Base-by-base conservation (phyloP, 2,888 invertebrate species). In the Machimus atricapillus region DNA sequence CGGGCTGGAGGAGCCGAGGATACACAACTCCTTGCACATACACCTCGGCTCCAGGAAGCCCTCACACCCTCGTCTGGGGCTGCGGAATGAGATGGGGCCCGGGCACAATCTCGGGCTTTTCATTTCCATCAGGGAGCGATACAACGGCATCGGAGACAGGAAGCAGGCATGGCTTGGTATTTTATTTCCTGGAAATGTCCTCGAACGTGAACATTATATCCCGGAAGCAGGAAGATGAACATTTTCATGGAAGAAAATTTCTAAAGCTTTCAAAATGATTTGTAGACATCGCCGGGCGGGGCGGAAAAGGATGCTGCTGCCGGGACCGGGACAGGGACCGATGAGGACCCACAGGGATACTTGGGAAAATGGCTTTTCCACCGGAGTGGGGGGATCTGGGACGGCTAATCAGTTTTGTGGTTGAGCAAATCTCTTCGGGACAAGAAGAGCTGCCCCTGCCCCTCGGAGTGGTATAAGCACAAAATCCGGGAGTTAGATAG, bases 121-220 rank as follows among this genome's bases (percentile, higher is more conserved):
- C 86, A 86, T 86, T 86, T 86, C 77, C 86, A 86, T 86, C 86
- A 78, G 77, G 86, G 58, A 77, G 78, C 77, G 52, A 56, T 77
- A 86, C 76, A 86, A 86, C 86, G 83, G 76, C 86, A 37, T 43
- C 79, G 87, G 88, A 90, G 89, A 89, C 89, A 89, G 90, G 90
- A 91, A 90, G 90, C 89, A 90, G 89, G 90, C 88, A 91, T 92
- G 91, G 92, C 92, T 91, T 92, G 92, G 92, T 91, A 91, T 92
- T 92, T 91, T 91, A 92, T 92, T 92, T 92, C 92, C 92, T 92
- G 92, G 91, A 92, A 92, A 92, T 92, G 92, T 92, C 92, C 92
- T 92, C 92, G 92, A 91, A 92, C 92, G 91, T 92, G 92, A 92
- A 92, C 91, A 91, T 91, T 92, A 91, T 92, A 92, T 92, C 92